Evolutionary conservation across 2,113 vertebrate species (phyloP), one percentile per base, ranked within the genome.

Genomic region (Coregonus clupeaformis): DNA sequence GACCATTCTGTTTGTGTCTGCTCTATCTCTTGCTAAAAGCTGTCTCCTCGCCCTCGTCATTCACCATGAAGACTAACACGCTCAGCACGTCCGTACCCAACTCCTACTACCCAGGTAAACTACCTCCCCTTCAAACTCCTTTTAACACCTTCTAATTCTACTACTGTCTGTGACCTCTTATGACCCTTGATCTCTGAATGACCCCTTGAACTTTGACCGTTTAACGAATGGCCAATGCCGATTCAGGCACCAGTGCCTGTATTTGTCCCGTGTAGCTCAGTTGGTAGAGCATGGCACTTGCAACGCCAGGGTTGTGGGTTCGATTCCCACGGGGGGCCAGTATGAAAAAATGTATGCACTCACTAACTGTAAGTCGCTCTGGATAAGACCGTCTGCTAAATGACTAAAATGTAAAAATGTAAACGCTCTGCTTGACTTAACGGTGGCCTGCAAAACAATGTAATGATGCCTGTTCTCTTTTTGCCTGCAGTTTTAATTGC

Each of bases 51-150:
- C 94, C 94, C 13, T 95, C 94, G 3, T 95, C 94, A 32, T 95
- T 95, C 82, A 95, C 94, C 76, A 92, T 95, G 94, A 95, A 95
- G 91, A 95, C 94, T 76, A 95, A 94, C 72, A 95, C 94, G 27
- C 52, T 95, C 89, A 95, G 94, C 88, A 94, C 94, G 12, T 94
- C 94, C 68, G 94, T 95, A 75, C 94, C 94, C 75, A 94, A 92
- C 80, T 94, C 94, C 84, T 95, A 95, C 73, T 95, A 95, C 80
- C 94, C 94, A 95, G 94, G 94, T 95, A 68, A 94, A 93, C 29
- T 47, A 64, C 66, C 66, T 72, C 32, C 29, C 30, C 69, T 68
- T 70, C 29, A 25, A 13, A 27, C 24, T 65, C 63, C 62, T 65
- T 6, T 18, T 65, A 25, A 27, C 25, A 14, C 25, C 55, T 59